phyloP scores from a whole-genome alignment of 2,797 vertebrate species.

The Dromococcyx pavoninus region DNA sequence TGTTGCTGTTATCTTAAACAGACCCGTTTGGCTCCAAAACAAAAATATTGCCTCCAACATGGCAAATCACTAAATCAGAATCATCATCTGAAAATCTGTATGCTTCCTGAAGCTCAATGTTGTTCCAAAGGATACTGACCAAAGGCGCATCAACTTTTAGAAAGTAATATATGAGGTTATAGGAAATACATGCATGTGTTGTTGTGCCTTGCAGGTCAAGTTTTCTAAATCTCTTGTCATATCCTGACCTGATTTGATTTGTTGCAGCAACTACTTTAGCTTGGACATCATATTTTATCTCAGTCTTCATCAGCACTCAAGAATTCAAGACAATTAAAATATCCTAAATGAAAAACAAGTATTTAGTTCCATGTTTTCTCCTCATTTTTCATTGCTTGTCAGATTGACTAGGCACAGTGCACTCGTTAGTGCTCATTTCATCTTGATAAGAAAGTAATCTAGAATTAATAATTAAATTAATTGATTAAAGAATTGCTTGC shows the following conservation, averaged over 20 bases:
- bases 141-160: neutral
- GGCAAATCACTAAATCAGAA: neutral
- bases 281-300: neutral
- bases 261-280: neutral
- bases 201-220: no score
- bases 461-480: neutral
- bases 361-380: neutral
- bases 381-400: neutral
- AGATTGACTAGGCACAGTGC: neutral
- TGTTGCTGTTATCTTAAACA: neutral
- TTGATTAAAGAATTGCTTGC: neutral
- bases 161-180: rapidly evolving
- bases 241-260: neutral
- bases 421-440: neutral
- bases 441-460: neutral
- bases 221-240: neutral
- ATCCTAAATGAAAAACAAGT: neutral
- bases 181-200: neutral
- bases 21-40: neutral
- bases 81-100: rapidly evolving
- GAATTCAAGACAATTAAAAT: neutral
- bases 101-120: rapidly evolving
- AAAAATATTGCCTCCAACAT: rapidly evolving
- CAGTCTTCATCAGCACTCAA: neutral
- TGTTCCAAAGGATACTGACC: neutral